These are phyloP conservation scores for Microcaecilia unicolor DNA, from an alignment of 2,797 vertebrate species.

Conservation along the genomic window DNA sequence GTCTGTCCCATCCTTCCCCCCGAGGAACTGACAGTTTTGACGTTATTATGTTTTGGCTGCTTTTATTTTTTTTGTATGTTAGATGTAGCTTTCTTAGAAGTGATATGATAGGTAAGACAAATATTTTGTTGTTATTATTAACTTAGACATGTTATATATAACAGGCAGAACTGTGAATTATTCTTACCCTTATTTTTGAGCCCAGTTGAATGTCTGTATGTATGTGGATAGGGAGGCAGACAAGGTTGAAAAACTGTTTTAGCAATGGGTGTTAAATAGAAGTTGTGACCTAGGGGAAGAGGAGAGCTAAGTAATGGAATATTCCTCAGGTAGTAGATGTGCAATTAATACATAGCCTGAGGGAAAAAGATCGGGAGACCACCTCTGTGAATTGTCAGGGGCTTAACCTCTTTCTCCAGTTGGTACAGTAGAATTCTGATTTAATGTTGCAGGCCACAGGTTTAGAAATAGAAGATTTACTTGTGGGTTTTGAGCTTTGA, in stretches of 20 bases:
- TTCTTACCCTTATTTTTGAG: too few species aligned
- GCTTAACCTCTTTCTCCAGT: slow-evolving; percentile 15
- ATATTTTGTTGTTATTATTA: too few species aligned
- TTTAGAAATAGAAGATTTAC: slow-evolving; percentile 38
- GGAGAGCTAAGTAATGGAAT: background rate
- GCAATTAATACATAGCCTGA: slow-evolving; percentile 29
- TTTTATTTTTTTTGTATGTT: too few species aligned
- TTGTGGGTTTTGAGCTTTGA: slow-evolving; percentile 34
- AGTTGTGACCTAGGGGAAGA: background rate
- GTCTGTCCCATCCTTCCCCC: background rate
- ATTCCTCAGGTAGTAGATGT: background rate
- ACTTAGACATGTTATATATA: too few species aligned
- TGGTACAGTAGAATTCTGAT: slow-evolving; percentile 19
- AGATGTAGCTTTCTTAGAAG: too few species aligned
- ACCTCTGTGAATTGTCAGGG: slow-evolving; percentile 1
- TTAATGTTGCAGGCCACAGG: slow-evolving; percentile 30
- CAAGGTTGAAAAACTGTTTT: background rate
- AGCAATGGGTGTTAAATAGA: background rate
- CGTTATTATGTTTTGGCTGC: too few species aligned
- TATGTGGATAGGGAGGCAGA: background rate
- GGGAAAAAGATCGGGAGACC: slow-evolving; percentile 39
- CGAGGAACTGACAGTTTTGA: too few species aligned
- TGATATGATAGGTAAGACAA: too few species aligned
- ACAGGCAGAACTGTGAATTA: too few species aligned
- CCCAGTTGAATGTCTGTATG: too few species aligned